Evolutionary conservation across 2,113 vertebrate genomes (phyloP).

Genomic region (Mormyrus lacerda): DNA sequence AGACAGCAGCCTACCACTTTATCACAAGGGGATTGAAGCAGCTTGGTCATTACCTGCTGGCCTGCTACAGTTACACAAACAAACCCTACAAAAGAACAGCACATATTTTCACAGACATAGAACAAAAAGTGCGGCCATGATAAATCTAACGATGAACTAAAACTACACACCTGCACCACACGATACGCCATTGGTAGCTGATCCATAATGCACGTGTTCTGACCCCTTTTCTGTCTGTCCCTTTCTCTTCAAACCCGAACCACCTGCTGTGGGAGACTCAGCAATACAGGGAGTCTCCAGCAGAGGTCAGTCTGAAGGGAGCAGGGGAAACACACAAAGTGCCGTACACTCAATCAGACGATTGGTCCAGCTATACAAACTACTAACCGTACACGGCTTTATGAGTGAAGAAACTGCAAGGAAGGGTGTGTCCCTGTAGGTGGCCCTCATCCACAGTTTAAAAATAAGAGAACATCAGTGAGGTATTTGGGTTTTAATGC

Average conservation of each 20-base stretch:
- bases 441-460: not conserved
- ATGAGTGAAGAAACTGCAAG: not conserved
- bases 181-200: not conserved
- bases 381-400: not conserved
- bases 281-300: not conserved
- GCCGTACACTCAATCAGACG: not conserved
- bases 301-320: not conserved
- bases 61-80: not conserved
- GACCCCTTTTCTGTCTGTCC: not conserved
- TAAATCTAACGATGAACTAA: not conserved
- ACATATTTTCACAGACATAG: not conserved
- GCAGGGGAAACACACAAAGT: not conserved
- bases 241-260: not conserved
- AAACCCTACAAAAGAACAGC: not conserved
- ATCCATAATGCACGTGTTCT: not conserved
- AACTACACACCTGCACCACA: not conserved
- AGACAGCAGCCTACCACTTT: not conserved
- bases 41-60: not conserved
- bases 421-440: not conserved
- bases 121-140: not conserved
- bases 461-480: not conserved
- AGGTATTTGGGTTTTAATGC: conserved; percentile 4
- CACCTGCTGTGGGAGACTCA: not conserved
- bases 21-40: not conserved
- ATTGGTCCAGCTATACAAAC: not conserved